Percentiles rank a stretch among this genome's conserved stretches.
Evolutionary conservation across 1,140 invertebrate species (phyloP).

Genomic region (Drosophila repletoides): DNA sequence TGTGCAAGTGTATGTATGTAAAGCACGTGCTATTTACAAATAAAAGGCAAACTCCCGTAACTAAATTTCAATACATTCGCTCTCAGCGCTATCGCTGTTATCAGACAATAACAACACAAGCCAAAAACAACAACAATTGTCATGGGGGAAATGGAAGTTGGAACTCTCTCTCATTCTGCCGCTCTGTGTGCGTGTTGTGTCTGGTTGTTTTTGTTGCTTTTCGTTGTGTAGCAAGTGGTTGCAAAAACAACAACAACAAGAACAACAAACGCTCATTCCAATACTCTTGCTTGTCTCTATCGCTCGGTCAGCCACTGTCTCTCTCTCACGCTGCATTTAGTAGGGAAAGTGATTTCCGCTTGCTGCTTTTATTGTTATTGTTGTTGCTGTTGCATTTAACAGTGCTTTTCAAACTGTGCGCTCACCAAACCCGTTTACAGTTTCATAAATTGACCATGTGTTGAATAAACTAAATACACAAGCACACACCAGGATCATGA

Average conservation of each 20-base stretch:
- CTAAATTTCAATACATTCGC: conserved; percentile 25
- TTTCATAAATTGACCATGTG: background rate
- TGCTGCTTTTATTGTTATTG: conserved; percentile 2
- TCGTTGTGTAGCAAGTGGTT: conserved; percentile 44
- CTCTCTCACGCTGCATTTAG: conserved; percentile 26
- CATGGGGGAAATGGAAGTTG: conserved; percentile 24
- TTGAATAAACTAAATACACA: too few species aligned
- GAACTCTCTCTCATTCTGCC: too few species aligned
- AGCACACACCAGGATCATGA: too few species aligned
- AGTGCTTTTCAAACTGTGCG: conserved; percentile 11
- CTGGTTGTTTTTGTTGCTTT: conserved; percentile 6
- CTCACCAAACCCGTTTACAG: conserved; percentile 26
- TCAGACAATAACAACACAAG: conserved; percentile 41
- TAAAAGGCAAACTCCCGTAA: conserved; percentile 25
- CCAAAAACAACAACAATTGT: conserved; percentile 20
- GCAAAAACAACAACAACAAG: too few species aligned
- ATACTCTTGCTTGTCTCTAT: background rate
- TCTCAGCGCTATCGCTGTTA: conserved; percentile 14
- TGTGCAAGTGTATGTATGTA: background rate
- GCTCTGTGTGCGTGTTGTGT: conserved; percentile 5
- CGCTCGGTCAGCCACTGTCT: conserved; percentile 4
- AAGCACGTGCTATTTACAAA: conserved; percentile 34
- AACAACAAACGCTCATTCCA: conserved; percentile 21
- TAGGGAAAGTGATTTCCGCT: conserved; percentile 50
- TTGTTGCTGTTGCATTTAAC: conserved; percentile 22